Percentiles rank a stretch among this genome's conserved stretches.
phyloP scores from a whole-genome alignment of 2,888 invertebrate genomes.

The Eristalinus aeneus region DNA sequence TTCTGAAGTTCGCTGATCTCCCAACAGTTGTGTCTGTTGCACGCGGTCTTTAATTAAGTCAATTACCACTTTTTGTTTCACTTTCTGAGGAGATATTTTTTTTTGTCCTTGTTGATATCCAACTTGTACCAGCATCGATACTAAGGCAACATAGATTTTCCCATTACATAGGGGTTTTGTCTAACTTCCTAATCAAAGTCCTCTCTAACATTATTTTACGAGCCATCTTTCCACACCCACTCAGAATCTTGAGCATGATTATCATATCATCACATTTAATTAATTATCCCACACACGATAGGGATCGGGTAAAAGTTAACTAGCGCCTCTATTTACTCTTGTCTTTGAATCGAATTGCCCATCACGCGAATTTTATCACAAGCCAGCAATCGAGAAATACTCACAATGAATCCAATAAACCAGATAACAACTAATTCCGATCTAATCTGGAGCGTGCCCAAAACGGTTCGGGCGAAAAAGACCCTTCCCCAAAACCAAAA shows the following conservation, averaged over 20 bases:
- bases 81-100: no score
- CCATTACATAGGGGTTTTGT: no score
- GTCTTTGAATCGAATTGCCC: conserved; percentile 21
- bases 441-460: conserved; percentile 20
- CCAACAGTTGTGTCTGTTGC: no score
- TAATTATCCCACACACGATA: conserved; percentile 9
- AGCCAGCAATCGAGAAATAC: conserved; percentile 32
- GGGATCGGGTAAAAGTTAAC: conserved; percentile 6
- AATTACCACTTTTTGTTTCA: no score
- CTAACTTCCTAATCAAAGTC: neutral
- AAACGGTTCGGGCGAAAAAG: neutral
- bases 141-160: no score
- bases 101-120: no score
- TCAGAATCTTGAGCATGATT: neutral
- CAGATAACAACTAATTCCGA: conserved; percentile 18
- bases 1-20: no score
- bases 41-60: no score
- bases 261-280: conserved; percentile 41
- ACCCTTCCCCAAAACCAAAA: neutral
- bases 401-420: conserved; percentile 35
- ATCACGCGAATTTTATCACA: conserved; percentile 23
- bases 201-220: neutral
- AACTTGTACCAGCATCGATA: no score
- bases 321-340: conserved; percentile 15
- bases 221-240: neutral